Percentiles rank a stretch among this genome's conserved stretches.
Evolutionary conservation across 2,797 vertebrate species (phyloP).

Genomic region (Neostethus bicornis): DNA sequence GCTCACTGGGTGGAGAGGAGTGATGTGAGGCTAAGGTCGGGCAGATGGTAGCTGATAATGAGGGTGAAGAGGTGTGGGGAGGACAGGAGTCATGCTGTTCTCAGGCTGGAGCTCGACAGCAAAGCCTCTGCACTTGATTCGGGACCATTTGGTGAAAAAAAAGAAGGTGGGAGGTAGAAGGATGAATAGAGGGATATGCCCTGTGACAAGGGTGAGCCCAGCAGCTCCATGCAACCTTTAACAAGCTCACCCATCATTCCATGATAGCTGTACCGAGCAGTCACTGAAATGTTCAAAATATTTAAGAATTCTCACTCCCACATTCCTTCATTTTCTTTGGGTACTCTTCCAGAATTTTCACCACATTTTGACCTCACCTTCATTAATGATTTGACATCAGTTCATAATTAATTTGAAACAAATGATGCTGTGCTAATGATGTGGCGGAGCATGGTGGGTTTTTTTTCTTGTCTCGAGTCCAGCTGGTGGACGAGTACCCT

Average conservation of each 20-base stretch:
- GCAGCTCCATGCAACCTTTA: slow-evolving; percentile 47
- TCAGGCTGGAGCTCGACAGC: slow-evolving; percentile 43
- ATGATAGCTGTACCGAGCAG: slow-evolving; percentile 9
- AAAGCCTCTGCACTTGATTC: slow-evolving; percentile 33
- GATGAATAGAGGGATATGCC: slow-evolving; percentile 6
- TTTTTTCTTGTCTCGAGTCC: slow-evolving; percentile 13
- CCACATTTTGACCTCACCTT: slow-evolving; percentile 61
- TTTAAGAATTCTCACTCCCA: slow-evolving; percentile 17
- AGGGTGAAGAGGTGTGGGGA: slow-evolving; percentile 68
- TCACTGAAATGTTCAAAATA: slow-evolving; percentile 33
- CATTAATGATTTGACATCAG: slow-evolving; percentile 66
- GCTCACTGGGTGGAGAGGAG: slow-evolving; percentile 50
- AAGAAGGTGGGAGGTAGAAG: slow-evolving; percentile 11
- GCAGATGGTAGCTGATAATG: slow-evolving; percentile 82
- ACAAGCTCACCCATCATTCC: slow-evolving; percentile 36
- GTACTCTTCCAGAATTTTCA: slow-evolving; percentile 24
- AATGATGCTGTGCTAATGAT: slow-evolving; percentile 69
- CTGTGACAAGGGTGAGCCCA: slow-evolving; percentile 41
- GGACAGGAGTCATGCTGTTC: slow-evolving; percentile 59
- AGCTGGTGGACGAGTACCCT: slow-evolving; percentile 10
- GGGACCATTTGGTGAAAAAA: slow-evolving; percentile 16
- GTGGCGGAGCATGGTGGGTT: slow-evolving; percentile 26
- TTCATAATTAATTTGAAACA: slow-evolving; percentile 76
- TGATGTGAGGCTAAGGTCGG: slow-evolving; percentile 67
- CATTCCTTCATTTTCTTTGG: slow-evolving; percentile 31